phyloP scores from a whole-genome alignment of 2,113 vertebrate genomes.

The Lota lota region DNA sequence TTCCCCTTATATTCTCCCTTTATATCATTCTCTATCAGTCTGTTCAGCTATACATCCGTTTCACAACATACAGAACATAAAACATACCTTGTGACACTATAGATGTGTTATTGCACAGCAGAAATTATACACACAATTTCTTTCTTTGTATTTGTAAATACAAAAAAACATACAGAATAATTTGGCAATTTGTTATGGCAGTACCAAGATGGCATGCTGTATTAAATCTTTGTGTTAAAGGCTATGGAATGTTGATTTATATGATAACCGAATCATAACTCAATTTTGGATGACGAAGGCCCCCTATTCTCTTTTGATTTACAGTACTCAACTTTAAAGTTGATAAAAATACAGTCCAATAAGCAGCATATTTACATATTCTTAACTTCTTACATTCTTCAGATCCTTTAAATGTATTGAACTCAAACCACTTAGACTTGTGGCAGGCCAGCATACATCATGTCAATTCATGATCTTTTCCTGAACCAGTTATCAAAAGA shows the following conservation, averaged over 20 bases:
- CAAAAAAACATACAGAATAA: constrained; percentile 19
- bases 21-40: constrained; percentile 19
- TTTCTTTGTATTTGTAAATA: constrained; percentile 27
- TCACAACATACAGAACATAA: constrained; percentile 47
- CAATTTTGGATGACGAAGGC: constrained; percentile 7
- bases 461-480: constrained; percentile 20
- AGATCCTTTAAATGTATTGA: not conserved
- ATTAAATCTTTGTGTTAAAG: constrained; percentile 11
- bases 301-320: constrained; percentile 9
- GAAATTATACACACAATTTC: constrained; percentile 28
- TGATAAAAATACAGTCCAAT: constrained; percentile 23
- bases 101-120: constrained; percentile 58
- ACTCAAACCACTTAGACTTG: constrained; percentile 18
- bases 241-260: constrained; percentile 12
- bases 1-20: constrained; percentile 2
- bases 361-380: constrained; percentile 32
- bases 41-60: constrained; percentile 57
- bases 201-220: constrained; percentile 7
- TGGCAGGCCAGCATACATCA: constrained; percentile 31
- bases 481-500: constrained; percentile 6
- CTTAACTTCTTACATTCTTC: constrained; percentile 20
- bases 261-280: constrained; percentile 11
- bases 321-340: constrained; percentile 16
- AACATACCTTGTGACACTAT: constrained; percentile 41
- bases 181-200: constrained; percentile 21